phyloP scores from a whole-genome alignment of 1,140 invertebrate genomes.

The Tetragnatha versicolor region DNA sequence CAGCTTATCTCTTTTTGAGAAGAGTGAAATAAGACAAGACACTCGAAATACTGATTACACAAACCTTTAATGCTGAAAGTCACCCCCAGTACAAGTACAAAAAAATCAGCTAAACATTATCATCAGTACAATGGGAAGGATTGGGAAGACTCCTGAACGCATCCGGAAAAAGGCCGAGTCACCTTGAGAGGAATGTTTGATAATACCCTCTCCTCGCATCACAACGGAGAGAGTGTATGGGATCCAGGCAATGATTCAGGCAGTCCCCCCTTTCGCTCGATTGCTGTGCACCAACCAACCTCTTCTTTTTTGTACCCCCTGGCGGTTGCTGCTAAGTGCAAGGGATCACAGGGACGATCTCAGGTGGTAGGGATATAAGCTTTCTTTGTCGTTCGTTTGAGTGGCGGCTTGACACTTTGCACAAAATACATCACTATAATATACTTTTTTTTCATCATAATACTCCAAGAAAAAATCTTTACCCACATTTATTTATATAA shows the following conservation, averaged over 20 bases:
- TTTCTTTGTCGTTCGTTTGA: neutral
- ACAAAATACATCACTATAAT: neutral
- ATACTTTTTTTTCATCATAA: neutral
- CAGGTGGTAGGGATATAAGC: conserved; percentile 15
- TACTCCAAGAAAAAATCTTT: conserved; percentile 12
- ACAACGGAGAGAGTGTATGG: neutral
- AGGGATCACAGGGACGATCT: conserved; percentile 39
- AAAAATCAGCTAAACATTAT: conserved; percentile 16
- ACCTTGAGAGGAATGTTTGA: neutral
- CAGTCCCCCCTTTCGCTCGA: neutral
- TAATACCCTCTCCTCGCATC: neutral
- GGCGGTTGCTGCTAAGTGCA: conserved; percentile 40
- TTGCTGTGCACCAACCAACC: neutral
- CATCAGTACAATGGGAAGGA: conserved; percentile 19
- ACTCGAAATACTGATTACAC: conserved; percentile 34
- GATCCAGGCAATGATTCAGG: neutral
- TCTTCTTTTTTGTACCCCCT: conserved; percentile 13
- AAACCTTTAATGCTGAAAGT: conserved; percentile 54
- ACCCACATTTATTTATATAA: conserved; percentile 8
- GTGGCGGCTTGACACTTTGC: neutral
- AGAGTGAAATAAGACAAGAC: conserved; percentile 20
- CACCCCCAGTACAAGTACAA: conserved; percentile 48
- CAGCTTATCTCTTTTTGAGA: too few relatives aligned
- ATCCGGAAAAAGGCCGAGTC: neutral
- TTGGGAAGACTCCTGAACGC: neutral